Conservation (phyloP, 2,888 invertebrate genomes). For the Lapara coniferarum region DNA sequence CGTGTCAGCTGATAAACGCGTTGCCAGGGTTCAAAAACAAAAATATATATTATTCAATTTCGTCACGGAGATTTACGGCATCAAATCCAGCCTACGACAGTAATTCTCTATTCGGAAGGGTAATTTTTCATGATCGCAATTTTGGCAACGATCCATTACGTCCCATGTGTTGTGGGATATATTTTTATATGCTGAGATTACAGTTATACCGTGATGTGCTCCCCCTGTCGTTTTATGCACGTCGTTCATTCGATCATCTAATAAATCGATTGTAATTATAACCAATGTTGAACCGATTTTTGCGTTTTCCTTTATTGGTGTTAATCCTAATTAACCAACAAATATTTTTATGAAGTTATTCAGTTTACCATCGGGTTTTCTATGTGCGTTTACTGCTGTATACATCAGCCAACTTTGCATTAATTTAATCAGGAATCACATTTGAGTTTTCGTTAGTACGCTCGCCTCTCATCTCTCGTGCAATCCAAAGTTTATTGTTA, state of each 20-base stretch:
- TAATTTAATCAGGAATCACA: too few species aligned
- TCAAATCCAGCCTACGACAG: slow-evolving; percentile 17
- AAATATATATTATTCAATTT: slow-evolving; percentile 4
- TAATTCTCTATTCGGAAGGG: slow-evolving; percentile 26
- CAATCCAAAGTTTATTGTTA: background rate
- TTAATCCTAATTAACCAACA: too few species aligned
- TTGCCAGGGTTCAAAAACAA: slow-evolving; percentile 13
- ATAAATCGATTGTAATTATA: background rate
- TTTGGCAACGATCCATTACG: slow-evolving; percentile 44
- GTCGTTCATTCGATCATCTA: background rate
- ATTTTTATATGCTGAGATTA: slow-evolving; percentile 39
- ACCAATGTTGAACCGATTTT: background rate
- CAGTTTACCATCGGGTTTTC: background rate
- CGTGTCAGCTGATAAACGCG: background rate
- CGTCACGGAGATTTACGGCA: slow-evolving; percentile 27
- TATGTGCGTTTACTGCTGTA: too few species aligned
- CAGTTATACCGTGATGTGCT: slow-evolving; percentile 9
- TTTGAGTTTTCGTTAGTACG: too few species aligned
- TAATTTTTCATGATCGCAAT: slow-evolving; percentile 40
- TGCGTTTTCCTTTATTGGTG: background rate
- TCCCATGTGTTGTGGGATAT: slow-evolving; percentile 36
- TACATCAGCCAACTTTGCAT: too few species aligned
- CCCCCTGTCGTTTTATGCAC: background rate
- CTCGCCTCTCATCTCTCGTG: too few species aligned
- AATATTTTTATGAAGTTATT: too few species aligned